A percentile compares a stretch with the other conserved stretches of the same genome.
Conservation (phyloP, 2,113 vertebrate species). For the Erpornis zantholeuca region DNA sequence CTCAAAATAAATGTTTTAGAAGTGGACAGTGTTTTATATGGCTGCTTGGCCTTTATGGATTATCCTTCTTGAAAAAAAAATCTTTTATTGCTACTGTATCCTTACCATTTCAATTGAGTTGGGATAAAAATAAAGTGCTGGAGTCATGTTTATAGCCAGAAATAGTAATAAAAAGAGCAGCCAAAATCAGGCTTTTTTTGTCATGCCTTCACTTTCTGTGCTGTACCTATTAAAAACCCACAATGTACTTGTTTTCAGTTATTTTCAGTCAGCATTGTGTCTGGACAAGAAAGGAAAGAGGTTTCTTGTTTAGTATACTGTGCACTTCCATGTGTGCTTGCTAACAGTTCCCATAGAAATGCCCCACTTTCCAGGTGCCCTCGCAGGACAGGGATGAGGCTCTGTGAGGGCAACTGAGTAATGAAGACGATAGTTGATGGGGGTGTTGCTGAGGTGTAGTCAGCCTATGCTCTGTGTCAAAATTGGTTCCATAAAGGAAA, state of each 20-base stretch:
- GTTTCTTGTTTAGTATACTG: neutral
- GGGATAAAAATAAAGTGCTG: neutral
- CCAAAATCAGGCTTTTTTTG: neutral
- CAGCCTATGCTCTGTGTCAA: neutral
- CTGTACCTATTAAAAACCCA: neutral
- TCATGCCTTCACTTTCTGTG: neutral
- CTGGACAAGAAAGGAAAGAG: neutral
- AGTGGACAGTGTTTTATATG: neutral
- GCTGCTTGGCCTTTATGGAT: neutral
- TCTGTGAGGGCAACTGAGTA: neutral
- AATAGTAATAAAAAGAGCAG: neutral
- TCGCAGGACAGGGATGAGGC: neutral
- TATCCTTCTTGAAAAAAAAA: neutral
- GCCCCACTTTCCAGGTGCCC: neutral
- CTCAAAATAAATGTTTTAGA: neutral
- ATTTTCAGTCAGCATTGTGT: neutral
- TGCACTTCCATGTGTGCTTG: neutral
- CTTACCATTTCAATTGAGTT: neutral
- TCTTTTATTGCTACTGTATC: neutral
- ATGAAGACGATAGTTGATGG: rapidly evolving
- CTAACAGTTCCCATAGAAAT: neutral
- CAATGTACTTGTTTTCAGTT: neutral
- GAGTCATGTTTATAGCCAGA: neutral
- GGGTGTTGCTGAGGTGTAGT: neutral
- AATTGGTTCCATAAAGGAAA: neutral